These are phyloP conservation scores for Episyrphus balteatus DNA, from an alignment of 1,140 invertebrate genomes.

Conservation along the genomic window DNA sequence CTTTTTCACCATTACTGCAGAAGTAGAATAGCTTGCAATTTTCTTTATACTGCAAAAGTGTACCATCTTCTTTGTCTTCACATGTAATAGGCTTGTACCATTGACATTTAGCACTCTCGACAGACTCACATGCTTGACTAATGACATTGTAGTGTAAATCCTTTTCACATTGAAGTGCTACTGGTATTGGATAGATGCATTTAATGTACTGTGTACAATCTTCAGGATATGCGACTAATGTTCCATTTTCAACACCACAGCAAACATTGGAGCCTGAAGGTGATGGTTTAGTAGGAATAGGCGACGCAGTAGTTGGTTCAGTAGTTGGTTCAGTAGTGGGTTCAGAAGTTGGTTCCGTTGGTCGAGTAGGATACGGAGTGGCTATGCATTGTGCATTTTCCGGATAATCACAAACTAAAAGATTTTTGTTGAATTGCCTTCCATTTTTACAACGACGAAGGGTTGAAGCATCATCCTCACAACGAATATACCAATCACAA, in stretches of 20 bases:
- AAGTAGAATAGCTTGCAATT: slow-evolving; percentile 24
- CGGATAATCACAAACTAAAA: too few relatives aligned
- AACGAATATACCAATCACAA: slow-evolving; percentile 23
- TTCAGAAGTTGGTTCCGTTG: too few relatives aligned
- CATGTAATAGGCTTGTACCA: slow-evolving; percentile 8
- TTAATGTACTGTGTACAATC: slow-evolving; percentile 25
- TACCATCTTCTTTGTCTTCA: slow-evolving; percentile 8
- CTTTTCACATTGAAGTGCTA: slow-evolving; percentile 13
- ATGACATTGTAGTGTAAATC: slow-evolving; percentile 13
- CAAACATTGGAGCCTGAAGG: slow-evolving; percentile 16
- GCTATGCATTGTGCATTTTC: not conserved
- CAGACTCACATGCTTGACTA: too few relatives aligned
- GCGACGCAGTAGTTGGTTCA: too few relatives aligned
- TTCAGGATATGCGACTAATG: slow-evolving; percentile 20
- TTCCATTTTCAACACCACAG: slow-evolving; percentile 11
- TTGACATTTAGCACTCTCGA: too few relatives aligned
- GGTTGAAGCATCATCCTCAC: slow-evolving; percentile 4
- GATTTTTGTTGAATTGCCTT: too few relatives aligned
- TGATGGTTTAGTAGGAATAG: too few relatives aligned
- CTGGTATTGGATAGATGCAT: slow-evolving; percentile 19
- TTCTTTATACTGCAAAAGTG: slow-evolving; percentile 19
- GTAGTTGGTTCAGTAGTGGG: too few relatives aligned
- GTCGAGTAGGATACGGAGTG: too few relatives aligned
- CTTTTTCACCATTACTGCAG: slow-evolving; percentile 5
- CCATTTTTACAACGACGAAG: too few relatives aligned